Percentiles rank a stretch among this genome's conserved stretches.
Evolutionary conservation across 2,113 vertebrate species (phyloP).

Genomic region (Nycticorax nycticorax): DNA sequence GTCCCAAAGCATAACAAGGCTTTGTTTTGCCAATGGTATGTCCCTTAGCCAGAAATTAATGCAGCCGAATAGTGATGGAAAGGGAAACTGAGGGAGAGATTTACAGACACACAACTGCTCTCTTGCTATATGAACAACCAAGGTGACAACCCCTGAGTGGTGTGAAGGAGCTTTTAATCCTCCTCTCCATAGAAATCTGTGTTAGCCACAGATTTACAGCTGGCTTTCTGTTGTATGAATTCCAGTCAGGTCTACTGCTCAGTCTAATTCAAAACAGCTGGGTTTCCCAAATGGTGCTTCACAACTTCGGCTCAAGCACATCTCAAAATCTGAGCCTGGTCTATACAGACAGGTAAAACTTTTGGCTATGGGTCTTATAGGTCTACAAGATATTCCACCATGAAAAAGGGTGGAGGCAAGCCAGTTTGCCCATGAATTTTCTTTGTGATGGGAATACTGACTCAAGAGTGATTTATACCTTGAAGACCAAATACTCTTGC

Average conservation of each 20-base stretch:
- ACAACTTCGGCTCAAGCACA: background rate
- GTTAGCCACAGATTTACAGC: background rate
- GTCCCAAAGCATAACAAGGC: background rate
- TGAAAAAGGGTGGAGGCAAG: background rate
- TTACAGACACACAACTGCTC: background rate
- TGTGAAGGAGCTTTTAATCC: background rate
- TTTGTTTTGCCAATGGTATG: background rate
- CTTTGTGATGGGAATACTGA: background rate
- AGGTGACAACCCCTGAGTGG: background rate
- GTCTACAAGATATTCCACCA: background rate
- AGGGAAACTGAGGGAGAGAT: background rate
- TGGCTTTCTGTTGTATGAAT: background rate
- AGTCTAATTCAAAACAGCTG: background rate
- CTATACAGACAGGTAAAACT: background rate
- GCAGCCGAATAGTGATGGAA: background rate
- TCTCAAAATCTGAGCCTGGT: background rate
- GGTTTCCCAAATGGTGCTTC: background rate
- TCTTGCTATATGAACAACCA: background rate
- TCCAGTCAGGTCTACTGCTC: background rate
- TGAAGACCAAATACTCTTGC: background rate
- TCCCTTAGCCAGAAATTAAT: background rate
- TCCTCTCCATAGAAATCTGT: background rate
- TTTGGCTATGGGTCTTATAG: background rate
- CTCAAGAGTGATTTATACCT: background rate
- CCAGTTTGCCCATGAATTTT: background rate